Base-by-base conservation (phyloP, 1,140 invertebrate genomes). In the Caenorhabditis tropicalis region DNA sequence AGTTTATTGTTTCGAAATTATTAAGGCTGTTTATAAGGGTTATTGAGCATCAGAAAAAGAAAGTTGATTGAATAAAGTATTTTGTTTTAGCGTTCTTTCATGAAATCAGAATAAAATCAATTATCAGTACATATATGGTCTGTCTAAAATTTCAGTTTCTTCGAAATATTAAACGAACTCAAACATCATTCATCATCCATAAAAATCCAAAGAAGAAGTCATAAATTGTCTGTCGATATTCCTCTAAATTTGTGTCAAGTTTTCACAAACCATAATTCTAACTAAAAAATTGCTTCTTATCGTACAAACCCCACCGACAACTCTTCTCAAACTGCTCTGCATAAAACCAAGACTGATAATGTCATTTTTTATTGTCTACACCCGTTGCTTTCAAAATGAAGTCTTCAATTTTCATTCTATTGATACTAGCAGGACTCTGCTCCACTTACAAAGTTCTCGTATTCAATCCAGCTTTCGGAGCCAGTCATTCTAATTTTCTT, bases 381-480 rank as follows among this genome's bases (percentile, higher is more conserved):
- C 36, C 43, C 33, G 43, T 74, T 31, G 27, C 36, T 43, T n/a
- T 15, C n/a, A 74, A 33, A 43, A 74, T 74, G 65, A 74, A 74
- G 29, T 39, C 43, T 43, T 31, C n/a, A 70, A 53, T 82, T 31
- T 46, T 49, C 16, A 43, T 82, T 49, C 33, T 74, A 49, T 39
- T 65, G 56, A 31, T 29, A 33, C 58, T 70, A 9, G 21, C n/a
- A 21, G 65, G 43, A 21, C n/a, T 74, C 43, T 74, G 65, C 65
- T 46, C 29, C 7, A 21, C 46, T 29, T 84, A 84, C 83, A 85
- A 81, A 43, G 81, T 85, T 21, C 74, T 85, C n/a, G 53, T 85
- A 7, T 85, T 58, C 79, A 85, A 80, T 81, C 83, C 83, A 27
- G 39, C 79, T 24, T 85, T 80, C 33, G 83, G 58, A 19, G 49